A percentile compares a stretch with the other conserved stretches of the same genome.
phyloP scores from a whole-genome alignment of 2,113 vertebrate species.

The Hippocampus guttulatus region DNA sequence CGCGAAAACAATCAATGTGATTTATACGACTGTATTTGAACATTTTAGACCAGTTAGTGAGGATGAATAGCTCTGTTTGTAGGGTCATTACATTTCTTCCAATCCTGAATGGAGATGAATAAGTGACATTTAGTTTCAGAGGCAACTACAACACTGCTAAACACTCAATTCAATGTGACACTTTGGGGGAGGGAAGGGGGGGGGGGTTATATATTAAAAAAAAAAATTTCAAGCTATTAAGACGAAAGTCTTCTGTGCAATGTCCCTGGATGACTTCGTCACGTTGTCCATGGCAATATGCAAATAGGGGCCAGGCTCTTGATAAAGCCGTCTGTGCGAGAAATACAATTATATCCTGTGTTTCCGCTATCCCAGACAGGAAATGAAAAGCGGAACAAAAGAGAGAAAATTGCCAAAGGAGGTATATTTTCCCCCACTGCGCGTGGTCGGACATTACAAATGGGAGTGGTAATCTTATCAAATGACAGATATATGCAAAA shows the following conservation, averaged over 20 bases:
- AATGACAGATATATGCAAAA: not conserved
- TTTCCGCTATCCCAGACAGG: not conserved
- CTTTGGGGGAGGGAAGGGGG: no score
- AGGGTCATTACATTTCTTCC: not conserved
- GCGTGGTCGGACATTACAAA: not conserved
- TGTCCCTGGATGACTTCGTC: not conserved
- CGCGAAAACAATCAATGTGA: no score
- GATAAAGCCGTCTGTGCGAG: not conserved
- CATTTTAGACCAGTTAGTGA: no score
- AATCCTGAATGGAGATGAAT: not conserved
- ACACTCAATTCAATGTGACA: not conserved
- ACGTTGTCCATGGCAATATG: not conserved
- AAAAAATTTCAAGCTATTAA: no score
- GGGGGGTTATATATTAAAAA: not conserved
- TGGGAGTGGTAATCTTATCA: not conserved
- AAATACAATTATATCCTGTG: not conserved
- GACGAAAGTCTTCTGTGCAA: not conserved
- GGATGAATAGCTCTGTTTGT: not conserved
- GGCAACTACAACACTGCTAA: not conserved
- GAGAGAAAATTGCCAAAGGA: not conserved
- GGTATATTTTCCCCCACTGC: not conserved
- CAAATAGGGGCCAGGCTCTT: not conserved
- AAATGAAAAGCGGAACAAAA: constrained; percentile 5
- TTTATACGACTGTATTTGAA: no score
- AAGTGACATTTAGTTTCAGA: not conserved